Base-by-base conservation (phyloP, 1,140 invertebrate genomes). In the Zaprionus ghesquierei region DNA sequence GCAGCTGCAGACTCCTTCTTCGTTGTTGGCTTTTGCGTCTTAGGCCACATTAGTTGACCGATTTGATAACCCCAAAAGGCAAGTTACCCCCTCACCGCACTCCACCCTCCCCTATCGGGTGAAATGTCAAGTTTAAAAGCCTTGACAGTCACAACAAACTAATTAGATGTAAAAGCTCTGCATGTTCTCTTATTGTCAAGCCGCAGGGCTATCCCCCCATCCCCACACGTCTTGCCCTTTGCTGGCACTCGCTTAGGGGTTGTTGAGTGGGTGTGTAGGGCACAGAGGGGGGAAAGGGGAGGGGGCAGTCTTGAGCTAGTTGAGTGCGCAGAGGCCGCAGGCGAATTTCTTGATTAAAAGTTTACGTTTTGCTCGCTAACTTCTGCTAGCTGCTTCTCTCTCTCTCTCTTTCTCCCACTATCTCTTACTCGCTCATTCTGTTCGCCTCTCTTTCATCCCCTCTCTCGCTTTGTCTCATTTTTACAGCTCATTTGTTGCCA, bases 401-500 rank as follows among this genome's bases (percentile, higher is more conserved):
- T 18, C 41, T 6, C 20, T 50, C 15, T 59, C 5, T 20, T 50
- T 5, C 12, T 41, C 6, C 20, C 31, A 18, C 51, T 58, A 4
- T 58, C 41, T 18, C 41, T 5, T 13, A 29, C 15, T 50, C 13
- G n/a, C 58, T 5, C n/a, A n/a, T n/a, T n/a, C n/a, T n/a, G n/a
- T n/a, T n/a, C n/a, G n/a, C n/a, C n/a, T n/a, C 12, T 27, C 6
- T 18, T 29, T 23, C 51, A 53, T 18, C 31, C 31, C 25, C 31
- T 9, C 12, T 2, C 6, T 12, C 0, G 1, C 44, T 15, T 5
- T 22, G 20, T 18, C 8, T 22, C 23, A 84, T 84, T 82, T 82
- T 82, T 79, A 79, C 80, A 82, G 76, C 78, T 84, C 76, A 84
- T 82, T 82, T 82, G 76, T 79, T 84, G 66, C 66, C 64, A 71